Percentiles rank a stretch among this genome's conserved stretches.
phyloP scores from a whole-genome alignment of 1,140 invertebrate genomes.

The Triops longicaudatus region DNA sequence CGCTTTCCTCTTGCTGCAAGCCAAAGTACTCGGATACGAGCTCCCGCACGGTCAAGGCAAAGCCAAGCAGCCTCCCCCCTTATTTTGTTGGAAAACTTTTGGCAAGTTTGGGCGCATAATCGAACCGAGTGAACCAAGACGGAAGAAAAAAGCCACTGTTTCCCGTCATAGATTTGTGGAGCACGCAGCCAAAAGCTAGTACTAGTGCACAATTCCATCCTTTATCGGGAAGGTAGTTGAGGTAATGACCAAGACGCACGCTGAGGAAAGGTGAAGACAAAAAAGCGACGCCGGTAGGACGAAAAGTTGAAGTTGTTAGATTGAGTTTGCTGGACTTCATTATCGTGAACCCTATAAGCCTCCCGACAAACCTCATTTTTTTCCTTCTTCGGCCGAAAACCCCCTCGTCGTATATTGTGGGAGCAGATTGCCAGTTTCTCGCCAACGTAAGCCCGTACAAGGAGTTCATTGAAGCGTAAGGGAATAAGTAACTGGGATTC shows the following conservation, averaged over 20 bases:
- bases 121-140: not conserved
- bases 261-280: not conserved
- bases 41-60: not conserved
- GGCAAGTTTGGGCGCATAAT: not conserved
- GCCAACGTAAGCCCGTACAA: not conserved
- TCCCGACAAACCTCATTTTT: not conserved
- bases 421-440: constrained; percentile 3
- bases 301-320: constrained; percentile 3
- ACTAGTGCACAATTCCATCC: not conserved
- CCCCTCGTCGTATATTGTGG: not conserved
- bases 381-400: not conserved
- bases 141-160: not conserved
- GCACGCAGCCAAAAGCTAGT: not conserved
- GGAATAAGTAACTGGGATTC: not conserved
- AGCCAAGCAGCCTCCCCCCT: not conserved
- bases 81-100: not conserved
- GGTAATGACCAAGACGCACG: not conserved
- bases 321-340: constrained; percentile 6
- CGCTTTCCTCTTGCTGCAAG: not conserved
- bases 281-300: not conserved
- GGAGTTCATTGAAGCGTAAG: constrained; percentile 5
- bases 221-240: not conserved
- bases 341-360: not conserved
- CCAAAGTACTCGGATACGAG: not conserved
- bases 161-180: not conserved